Percentiles rank a stretch among this genome's conserved stretches.
Conservation (phyloP, 2,888 invertebrate genomes). For the Spilarctia lutea region DNA sequence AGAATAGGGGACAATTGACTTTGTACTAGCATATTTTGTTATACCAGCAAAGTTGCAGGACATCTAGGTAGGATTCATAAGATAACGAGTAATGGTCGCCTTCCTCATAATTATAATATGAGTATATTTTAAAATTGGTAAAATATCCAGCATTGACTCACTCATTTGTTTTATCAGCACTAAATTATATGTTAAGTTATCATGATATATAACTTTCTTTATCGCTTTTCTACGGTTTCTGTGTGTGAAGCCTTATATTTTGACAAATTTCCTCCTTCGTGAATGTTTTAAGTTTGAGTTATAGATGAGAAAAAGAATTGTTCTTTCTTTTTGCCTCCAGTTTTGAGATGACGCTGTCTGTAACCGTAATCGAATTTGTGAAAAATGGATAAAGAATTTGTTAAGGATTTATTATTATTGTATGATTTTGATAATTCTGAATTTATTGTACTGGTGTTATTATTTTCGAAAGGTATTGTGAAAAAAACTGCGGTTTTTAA, state of each 20-base stretch:
- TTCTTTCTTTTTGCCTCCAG: slow-evolving; percentile 17
- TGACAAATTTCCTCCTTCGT: slow-evolving; percentile 40
- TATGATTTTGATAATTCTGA: background rate
- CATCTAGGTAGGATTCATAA: too few species aligned
- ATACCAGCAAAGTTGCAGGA: too few species aligned
- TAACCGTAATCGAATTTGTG: slow-evolving; percentile 20
- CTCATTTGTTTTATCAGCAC: background rate
- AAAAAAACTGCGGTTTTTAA: too few species aligned
- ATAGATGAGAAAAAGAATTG: slow-evolving; percentile 10
- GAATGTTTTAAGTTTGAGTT: slow-evolving; percentile 34
- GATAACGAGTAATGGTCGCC: background rate
- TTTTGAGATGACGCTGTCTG: slow-evolving; percentile 16
- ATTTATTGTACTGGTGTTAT: background rate
- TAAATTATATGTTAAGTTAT: background rate
- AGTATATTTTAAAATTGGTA: background rate
- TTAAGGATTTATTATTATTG: slow-evolving; percentile 16
- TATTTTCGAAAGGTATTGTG: background rate
- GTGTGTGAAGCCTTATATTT: slow-evolving; percentile 45
- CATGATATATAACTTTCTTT: background rate
- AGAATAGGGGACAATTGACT: too few species aligned
- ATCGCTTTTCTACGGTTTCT: slow-evolving; percentile 29
- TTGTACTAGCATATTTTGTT: too few species aligned
- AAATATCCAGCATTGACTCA: background rate
- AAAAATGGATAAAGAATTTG: slow-evolving; percentile 21
- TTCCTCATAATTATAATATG: background rate